Evolutionary conservation across 2,797 vertebrate genomes (phyloP).

Genomic region (Hylomyscus alleni): DNA sequence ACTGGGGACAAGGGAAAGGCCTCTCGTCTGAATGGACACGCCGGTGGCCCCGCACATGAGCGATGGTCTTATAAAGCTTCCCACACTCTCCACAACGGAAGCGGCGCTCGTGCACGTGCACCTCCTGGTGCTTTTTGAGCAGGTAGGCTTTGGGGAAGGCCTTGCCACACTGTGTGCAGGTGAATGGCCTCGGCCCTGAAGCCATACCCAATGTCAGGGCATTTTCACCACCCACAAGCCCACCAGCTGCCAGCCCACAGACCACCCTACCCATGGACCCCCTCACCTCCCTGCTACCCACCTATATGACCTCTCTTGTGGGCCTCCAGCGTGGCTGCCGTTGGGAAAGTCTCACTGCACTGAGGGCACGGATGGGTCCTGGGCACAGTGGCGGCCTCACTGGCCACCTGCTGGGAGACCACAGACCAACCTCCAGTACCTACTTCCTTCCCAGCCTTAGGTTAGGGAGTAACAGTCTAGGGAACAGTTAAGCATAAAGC

Average conservation of each 20-base stretch:
- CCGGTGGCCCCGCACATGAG: conserved; percentile 97
- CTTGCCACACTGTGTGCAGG: conserved; percentile 95
- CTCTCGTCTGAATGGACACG: conserved; percentile 97
- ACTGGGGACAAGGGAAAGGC: conserved; percentile 94
- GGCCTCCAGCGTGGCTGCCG: conserved; percentile 92
- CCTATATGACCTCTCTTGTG: conserved; percentile 93
- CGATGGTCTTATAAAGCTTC: conserved; percentile 98
- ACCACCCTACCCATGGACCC: not conserved
- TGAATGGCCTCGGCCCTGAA: conserved; percentile 95
- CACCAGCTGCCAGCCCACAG: not conserved
- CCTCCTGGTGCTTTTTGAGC: conserved; percentile 97
- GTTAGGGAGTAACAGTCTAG: not conserved
- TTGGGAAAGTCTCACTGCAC: conserved; percentile 94
- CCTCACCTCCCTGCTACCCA: not conserved
- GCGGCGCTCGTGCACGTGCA: conserved; percentile 95
- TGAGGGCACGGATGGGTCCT: conserved; percentile 93
- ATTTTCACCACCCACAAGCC: not conserved
- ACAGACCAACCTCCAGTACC: conserved; percentile 4
- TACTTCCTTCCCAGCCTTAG: not conserved
- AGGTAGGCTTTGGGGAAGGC: conserved; percentile 97
- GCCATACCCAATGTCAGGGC: not conserved
- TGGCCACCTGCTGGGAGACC: conserved; percentile 83
- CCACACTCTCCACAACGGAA: conserved; percentile 99
- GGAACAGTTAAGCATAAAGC: not conserved
- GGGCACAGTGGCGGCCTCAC: conserved; percentile 83